Conservation (phyloP, 2,888 invertebrate species). For the Choristoneura rosaceana region DNA sequence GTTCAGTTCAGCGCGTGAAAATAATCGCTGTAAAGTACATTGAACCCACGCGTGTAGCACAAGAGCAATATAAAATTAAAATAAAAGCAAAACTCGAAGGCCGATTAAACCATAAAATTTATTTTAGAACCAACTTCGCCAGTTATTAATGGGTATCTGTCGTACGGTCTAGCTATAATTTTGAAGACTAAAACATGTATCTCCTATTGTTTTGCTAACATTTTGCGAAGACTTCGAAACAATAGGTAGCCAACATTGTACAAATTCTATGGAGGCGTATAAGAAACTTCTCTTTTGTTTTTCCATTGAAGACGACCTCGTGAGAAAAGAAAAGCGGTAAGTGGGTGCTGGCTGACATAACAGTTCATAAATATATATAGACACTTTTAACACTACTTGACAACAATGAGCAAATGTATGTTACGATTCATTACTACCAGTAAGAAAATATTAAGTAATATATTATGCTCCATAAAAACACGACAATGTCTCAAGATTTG, state of each 20-base stretch:
- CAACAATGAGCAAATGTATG: background rate
- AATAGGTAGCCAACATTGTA: slow-evolving; percentile 17
- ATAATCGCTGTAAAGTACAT: slow-evolving; percentile 11
- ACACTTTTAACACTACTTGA: background rate
- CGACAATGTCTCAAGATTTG: no score
- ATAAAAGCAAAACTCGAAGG: slow-evolving; percentile 22
- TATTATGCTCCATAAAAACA: no score
- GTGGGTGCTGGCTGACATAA: background rate
- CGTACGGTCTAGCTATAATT: background rate
- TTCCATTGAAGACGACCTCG: background rate
- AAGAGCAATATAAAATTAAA: slow-evolving; percentile 20
- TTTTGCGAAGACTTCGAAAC: slow-evolving; percentile 3
- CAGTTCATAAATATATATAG: background rate
- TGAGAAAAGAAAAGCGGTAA: slow-evolving; percentile 11
- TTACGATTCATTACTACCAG: background rate
- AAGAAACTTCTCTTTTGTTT: slow-evolving; percentile 6
- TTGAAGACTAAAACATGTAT: background rate
- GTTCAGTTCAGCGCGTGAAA: slow-evolving; percentile 10
- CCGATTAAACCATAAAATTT: slow-evolving; percentile 30
- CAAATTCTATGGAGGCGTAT: slow-evolving; percentile 10
- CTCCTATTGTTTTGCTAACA: slow-evolving; percentile 13
- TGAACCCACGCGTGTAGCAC: slow-evolving; percentile 19
- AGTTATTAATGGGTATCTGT: slow-evolving; percentile 3
- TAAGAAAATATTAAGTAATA: no score
- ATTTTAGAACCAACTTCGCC: slow-evolving; percentile 13